These are phyloP conservation scores for Exocentrus adspersus DNA, from an alignment of 2,888 invertebrate genomes.

Conservation along the genomic window DNA sequence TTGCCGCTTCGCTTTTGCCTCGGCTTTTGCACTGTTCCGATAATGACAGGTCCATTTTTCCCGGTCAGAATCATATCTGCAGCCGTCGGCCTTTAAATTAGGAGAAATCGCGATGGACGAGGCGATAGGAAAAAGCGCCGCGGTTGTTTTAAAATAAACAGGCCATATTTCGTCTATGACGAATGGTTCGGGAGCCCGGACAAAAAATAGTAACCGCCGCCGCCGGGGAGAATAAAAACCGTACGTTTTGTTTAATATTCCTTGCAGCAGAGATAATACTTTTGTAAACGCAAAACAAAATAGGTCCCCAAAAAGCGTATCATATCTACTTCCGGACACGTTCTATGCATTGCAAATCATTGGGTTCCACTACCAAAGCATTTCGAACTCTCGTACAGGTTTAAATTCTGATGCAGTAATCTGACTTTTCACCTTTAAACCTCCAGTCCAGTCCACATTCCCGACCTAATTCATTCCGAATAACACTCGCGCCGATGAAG, in stretches of 20 bases:
- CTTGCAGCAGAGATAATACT: neutral
- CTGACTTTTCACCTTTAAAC: no score
- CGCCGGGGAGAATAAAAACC: neutral
- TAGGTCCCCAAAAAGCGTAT: no score
- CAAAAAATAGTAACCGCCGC: neutral
- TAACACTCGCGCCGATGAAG: neutral
- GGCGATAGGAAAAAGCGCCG: constrained; percentile 5
- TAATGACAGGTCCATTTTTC: constrained; percentile 20
- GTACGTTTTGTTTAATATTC: neutral
- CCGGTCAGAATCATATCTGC: constrained; percentile 15
- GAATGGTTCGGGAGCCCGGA: neutral
- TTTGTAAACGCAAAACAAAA: no score
- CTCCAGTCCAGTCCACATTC: no score
- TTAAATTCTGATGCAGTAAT: no score
- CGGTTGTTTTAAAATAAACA: constrained; percentile 1
- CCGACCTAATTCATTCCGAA: neutral
- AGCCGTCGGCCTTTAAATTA: constrained; percentile 8
- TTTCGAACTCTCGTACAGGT: no score
- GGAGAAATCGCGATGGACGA: constrained; percentile 5
- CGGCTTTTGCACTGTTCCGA: constrained; percentile 26
- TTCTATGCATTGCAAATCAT: no score
- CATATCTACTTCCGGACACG: no score
- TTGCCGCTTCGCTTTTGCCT: constrained; percentile 11
- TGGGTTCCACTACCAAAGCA: no score
- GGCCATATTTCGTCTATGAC: constrained; percentile 2